Conservation (phyloP, 2,797 vertebrate genomes). For the Mionectes olivaceus region DNA sequence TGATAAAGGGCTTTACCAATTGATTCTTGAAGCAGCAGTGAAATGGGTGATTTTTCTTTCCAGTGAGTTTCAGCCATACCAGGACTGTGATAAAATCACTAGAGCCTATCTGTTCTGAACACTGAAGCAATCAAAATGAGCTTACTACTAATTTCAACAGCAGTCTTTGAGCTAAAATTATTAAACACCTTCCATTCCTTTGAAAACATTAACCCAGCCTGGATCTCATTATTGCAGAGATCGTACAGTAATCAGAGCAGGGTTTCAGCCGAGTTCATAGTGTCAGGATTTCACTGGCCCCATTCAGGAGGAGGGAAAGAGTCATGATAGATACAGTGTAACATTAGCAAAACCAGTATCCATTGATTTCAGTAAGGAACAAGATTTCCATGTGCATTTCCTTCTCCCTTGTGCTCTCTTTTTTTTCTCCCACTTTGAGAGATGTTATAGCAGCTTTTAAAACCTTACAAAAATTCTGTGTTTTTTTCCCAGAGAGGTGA, state of each 20-base stretch:
- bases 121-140: conserved; percentile 19
- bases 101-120: not conserved
- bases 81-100: not conserved
- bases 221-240: not conserved
- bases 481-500: not conserved
- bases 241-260: not conserved
- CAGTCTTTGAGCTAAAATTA: conserved; percentile 27
- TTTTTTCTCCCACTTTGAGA: not conserved
- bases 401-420: not conserved
- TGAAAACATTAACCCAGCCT: not conserved
- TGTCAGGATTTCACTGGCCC: not conserved
- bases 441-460: not conserved
- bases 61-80: not conserved
- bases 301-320: not conserved
- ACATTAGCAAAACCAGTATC: not conserved
- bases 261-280: not conserved
- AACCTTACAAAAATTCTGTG: not conserved
- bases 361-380: not conserved
- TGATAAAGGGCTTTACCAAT: conserved; percentile 25
- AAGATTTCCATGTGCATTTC: not conserved
- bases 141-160: not conserved
- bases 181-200: conserved; percentile 16
- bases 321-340: not conserved
- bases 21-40: not conserved
- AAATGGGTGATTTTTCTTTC: conserved; percentile 24